phyloP scores from a whole-genome alignment of 2,797 vertebrate species.

The Oreortyx pictus region DNA sequence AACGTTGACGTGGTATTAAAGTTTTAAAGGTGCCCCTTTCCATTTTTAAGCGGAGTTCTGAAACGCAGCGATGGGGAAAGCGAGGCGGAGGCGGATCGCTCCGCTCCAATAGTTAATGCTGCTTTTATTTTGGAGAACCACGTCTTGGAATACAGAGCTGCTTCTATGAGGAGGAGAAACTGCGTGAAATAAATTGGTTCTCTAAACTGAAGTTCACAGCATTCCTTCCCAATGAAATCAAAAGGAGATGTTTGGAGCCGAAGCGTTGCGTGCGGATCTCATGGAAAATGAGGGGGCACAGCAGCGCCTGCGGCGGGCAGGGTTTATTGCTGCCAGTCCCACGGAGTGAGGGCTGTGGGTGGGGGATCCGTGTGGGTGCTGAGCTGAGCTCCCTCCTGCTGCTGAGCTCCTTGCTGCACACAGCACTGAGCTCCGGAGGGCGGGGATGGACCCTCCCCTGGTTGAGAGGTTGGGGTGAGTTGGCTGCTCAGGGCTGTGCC shows the following conservation, averaged over 20 bases:
- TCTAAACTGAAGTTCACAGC: background rate
- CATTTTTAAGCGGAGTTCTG: conserved; percentile 1
- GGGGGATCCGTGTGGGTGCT: background rate
- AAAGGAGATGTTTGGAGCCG: background rate
- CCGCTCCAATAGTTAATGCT: background rate
- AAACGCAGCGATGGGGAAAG: background rate
- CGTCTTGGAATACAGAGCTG: background rate
- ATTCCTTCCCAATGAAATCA: conserved; percentile 17
- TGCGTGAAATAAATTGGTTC: background rate
- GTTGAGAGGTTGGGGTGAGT: accelerated
- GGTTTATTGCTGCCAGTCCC: background rate
- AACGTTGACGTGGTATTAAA: conserved; percentile 52
- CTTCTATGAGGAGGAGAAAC: background rate
- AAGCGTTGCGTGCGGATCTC: accelerated
- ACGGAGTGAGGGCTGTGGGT: accelerated
- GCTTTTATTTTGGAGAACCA: background rate
- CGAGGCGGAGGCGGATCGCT: background rate
- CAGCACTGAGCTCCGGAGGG: accelerated
- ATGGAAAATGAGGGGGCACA: accelerated
- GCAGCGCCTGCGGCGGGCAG: accelerated
- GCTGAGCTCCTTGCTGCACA: background rate
- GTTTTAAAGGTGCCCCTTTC: conserved; percentile 63
- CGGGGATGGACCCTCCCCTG: background rate
- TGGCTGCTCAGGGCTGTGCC: background rate
- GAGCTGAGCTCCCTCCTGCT: accelerated